Percentiles rank a stretch among this genome's conserved stretches.
These are phyloP conservation scores for Brachionus rotundiformis DNA, from an alignment of 1,140 invertebrate genomes.

Conservation along the genomic window DNA sequence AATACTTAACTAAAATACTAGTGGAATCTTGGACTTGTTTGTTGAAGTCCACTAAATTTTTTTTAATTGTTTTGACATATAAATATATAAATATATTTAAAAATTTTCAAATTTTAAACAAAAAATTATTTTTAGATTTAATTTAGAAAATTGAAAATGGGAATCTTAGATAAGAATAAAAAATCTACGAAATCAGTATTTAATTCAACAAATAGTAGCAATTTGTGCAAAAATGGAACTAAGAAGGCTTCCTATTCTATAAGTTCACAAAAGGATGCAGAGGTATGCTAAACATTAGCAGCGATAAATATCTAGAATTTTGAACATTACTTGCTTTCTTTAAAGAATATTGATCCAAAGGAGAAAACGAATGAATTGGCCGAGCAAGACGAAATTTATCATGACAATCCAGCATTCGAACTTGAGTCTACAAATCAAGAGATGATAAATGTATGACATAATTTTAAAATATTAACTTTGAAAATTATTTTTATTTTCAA, in stretches of 20 bases:
- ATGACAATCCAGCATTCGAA: constrained; percentile 28
- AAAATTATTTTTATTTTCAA: not conserved
- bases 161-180: constrained; percentile 18
- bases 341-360: constrained; percentile 29
- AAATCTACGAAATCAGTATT: not conserved
- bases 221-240: not conserved
- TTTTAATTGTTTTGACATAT: not conserved
- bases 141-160: not conserved
- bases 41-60: not conserved
- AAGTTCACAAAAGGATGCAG: not conserved
- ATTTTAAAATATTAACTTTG: too few relatives aligned
- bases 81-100: not conserved
- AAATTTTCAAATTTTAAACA: constrained; percentile 3
- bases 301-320: too few relatives aligned
- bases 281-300: not conserved
- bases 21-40: not conserved
- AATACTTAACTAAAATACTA: constrained; percentile 19
- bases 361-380: not conserved
- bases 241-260: not conserved
- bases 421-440: not conserved
- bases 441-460: not conserved
- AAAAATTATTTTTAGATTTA: not conserved
- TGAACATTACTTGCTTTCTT: not conserved
- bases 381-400: constrained; percentile 7
- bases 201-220: not conserved